These are phyloP conservation scores for Eriocheir sinensis DNA, from an alignment of 1,140 invertebrate genomes.

Conservation along the genomic window DNA sequence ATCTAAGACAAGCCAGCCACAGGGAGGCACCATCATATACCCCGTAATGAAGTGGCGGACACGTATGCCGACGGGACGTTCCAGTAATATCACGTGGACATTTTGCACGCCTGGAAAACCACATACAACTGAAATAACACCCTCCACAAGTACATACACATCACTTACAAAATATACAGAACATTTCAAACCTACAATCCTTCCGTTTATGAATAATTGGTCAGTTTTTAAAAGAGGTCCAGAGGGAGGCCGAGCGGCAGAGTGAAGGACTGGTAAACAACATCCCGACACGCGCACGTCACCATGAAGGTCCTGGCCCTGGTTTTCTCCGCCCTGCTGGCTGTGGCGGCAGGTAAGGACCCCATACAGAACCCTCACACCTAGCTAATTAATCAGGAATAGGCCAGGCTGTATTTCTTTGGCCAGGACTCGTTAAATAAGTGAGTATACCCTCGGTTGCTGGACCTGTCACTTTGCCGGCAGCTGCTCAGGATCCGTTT, in stretches of 20 bases:
- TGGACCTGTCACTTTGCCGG: too few species aligned
- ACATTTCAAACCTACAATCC: neutral
- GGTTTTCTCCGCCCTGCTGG: constrained; percentile 24
- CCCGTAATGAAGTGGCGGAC: constrained; percentile 30
- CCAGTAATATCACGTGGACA: constrained; percentile 29
- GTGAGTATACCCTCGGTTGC: too few species aligned
- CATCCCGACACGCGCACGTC: neutral
- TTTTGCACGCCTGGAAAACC: neutral
- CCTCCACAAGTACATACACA: neutral
- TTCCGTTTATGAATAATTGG: neutral
- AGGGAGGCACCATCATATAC: neutral
- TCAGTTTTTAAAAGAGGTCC: neutral
- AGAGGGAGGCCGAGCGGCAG: neutral
- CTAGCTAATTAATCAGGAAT: too few species aligned
- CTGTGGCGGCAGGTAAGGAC: constrained; percentile 19
- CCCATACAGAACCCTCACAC: too few species aligned
- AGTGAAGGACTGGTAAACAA: constrained; percentile 16
- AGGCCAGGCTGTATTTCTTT: too few species aligned
- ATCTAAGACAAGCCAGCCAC: neutral
- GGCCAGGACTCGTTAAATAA: too few species aligned
- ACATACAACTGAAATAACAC: neutral
- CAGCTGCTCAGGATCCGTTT: too few species aligned
- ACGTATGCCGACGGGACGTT: constrained; percentile 39
- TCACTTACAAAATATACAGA: neutral
- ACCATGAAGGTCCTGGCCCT: constrained; percentile 28